Base-by-base conservation (phyloP, 1,140 invertebrate species). In the Drosophila sproati region DNA sequence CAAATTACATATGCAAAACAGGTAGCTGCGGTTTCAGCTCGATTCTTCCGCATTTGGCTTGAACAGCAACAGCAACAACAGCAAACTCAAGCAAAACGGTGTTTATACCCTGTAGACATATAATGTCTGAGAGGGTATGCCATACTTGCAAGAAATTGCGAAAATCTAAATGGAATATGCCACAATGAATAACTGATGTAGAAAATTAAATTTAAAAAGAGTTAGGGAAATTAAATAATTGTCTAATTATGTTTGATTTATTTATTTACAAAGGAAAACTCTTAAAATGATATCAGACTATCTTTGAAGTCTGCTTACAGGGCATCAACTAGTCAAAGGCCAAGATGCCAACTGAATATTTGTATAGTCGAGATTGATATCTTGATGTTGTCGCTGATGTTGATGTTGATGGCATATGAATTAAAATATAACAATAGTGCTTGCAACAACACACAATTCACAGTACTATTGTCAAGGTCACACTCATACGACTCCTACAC, bases 1-100 rank as follows among this genome's bases (percentile, higher is more conserved):
- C 48, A 59, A 78, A 85, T 81, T 85, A 74, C 29, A 60, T 55
- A 85, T 85, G 80, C 81, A 80, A 85, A 85, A 37, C 78, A 73
- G 77, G 82, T 68, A 85, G 10, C 43, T 28, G 34, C 37, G 28
- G 39, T 68, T 51, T 35, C 48, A n/a, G 45, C 45, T 55, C 31
- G 5, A 39, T 41, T 70, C 81, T 85, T 85, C 81, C 81, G 81
- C 72, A 69, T 83, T 70, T 62, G 52, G 57, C 39, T 45, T 29
- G 35, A 47, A 79, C 69, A 62, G 31, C 37, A 48, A 48, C 35
- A 32, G 41, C 31, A 41, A 10, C 3, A 41, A 10, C 37, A 39
- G 10, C 56, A 32, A 20, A 10, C 4, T 3, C 29, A 32, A 12
- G 28, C 31, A 31, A n/a, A 50, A 48, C 47, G 28, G 47, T 29